A percentile compares a stretch with the other conserved stretches of the same genome.
These are phyloP conservation scores for Drosophila anomalata DNA, from an alignment of 2,888 invertebrate species.

Conservation along the genomic window DNA sequence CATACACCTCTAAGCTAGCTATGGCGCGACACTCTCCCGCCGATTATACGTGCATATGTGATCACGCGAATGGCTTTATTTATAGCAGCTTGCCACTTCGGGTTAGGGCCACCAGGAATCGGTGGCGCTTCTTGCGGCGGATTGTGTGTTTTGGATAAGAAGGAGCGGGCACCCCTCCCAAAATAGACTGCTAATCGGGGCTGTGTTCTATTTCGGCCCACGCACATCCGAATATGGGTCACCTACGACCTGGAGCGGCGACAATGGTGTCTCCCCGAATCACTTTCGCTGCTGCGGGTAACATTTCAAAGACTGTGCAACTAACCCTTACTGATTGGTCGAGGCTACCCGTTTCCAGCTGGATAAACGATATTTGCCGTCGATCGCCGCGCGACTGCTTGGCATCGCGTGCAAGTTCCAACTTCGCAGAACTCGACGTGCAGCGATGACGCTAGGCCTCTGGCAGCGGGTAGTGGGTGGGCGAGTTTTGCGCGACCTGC, in stretches of 20 bases:
- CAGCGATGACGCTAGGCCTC: constrained; percentile 27
- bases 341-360: constrained; percentile 21
- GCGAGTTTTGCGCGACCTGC: constrained; percentile 59
- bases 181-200: constrained; percentile 27
- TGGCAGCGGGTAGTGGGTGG: constrained; percentile 59
- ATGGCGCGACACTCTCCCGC: constrained; percentile 43
- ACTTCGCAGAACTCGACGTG: constrained; percentile 40
- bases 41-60: constrained; percentile 42
- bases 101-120: constrained; percentile 62
- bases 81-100: constrained; percentile 62
- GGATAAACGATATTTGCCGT: constrained; percentile 25
- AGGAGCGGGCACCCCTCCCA: constrained; percentile 18
- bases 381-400: constrained; percentile 21
- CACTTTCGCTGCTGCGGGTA: not conserved
- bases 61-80: constrained; percentile 58
- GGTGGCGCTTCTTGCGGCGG: constrained; percentile 43
- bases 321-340: not conserved
- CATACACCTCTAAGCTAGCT: constrained; percentile 14
- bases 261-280: constrained; percentile 4
- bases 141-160: constrained; percentile 21
- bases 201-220: constrained; percentile 27
- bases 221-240: constrained; percentile 23
- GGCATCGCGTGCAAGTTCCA: constrained; percentile 29
- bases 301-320: not conserved
- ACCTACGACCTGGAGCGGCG: constrained; percentile 12